Base-by-base conservation (phyloP, 1,140 invertebrate genomes). In the Drosophila dunni region DNA sequence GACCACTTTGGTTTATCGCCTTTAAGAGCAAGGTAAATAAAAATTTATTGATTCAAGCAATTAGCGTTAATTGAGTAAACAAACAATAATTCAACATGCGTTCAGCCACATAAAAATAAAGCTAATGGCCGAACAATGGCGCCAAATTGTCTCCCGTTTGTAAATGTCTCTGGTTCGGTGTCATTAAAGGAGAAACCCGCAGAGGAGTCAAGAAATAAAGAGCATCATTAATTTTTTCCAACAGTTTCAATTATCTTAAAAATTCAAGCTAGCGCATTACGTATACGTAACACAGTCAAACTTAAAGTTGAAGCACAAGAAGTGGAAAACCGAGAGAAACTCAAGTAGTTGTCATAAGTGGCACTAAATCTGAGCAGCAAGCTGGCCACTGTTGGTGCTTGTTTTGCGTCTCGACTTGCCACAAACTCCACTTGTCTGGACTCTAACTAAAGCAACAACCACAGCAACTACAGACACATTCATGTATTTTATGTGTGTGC, bases 1-100 rank as follows among this genome's bases (percentile, higher is more conserved):
- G 51, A 54, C 15, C 67, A 60, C 56, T 84, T 61, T 34, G 54
- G 54, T 50, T 45, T 46, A 48, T 48, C 58, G 53, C 56, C 53
- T 45, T 81, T 46, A 63, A 69, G 66, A 76, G 54, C 44, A 73
- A 61, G 48, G 82, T 79, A 86, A 86, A 85, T 85, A 85, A 76
- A 85, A 81, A 86, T 86, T 81, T 85, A 85, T 85, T 86, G 82
- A 85, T 81, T 70, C 79, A 73, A 81, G 82, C 82, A 85, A 85
- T 85, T 85, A 85, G 77, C 63, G 79, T 75, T 85, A 85, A 85
- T 85, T 86, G 82, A 70, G 82, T 82, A 82, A 81, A 86, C 81
- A 86, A 85, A 81, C 82, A 81, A 81, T 85, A 85, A 75, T 81
- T 78, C 78, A 85, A 42, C 75, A 65, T 65, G 45, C 67, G 50